Evolutionary conservation across 2,888 invertebrate species (phyloP).

Genomic region (Cylindroiulus punctatus): DNA sequence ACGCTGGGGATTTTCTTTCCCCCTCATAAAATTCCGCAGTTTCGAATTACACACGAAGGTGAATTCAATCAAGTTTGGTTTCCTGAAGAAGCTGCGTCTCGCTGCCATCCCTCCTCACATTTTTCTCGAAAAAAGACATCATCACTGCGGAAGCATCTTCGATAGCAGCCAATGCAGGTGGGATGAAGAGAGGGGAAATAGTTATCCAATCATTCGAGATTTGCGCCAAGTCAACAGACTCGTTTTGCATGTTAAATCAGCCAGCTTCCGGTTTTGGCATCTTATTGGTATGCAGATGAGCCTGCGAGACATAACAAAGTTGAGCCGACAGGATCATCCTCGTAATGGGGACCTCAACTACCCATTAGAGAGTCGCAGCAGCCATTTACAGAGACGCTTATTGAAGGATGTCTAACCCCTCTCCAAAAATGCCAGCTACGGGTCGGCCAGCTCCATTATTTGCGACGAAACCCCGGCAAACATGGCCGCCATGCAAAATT

Average conservation of each 20-base stretch:
- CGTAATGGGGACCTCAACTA: constrained; percentile 45
- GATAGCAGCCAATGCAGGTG: too few species aligned
- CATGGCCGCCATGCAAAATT: neutral
- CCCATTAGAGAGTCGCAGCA: constrained; percentile 28
- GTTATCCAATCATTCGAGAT: constrained; percentile 38
- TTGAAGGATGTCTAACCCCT: neutral
- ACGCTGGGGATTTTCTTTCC: constrained; percentile 35
- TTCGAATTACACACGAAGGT: constrained; percentile 37
- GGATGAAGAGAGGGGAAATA: neutral
- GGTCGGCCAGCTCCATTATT: neutral
- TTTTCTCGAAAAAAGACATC: neutral
- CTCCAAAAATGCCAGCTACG: neutral
- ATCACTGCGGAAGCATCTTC: neutral
- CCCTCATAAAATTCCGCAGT: constrained; percentile 43
- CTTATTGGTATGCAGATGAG: constrained; percentile 45
- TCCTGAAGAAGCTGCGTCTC: neutral
- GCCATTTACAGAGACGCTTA: constrained; percentile 18
- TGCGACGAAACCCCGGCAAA: neutral
- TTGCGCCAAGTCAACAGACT: constrained; percentile 38
- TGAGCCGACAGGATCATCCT: constrained; percentile 45
- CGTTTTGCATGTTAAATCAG: constrained; percentile 47
- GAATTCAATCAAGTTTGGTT: constrained; percentile 34
- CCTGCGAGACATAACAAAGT: constrained; percentile 30
- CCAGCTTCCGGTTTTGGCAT: constrained; percentile 14
- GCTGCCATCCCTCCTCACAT: neutral